Evolutionary conservation across 1,140 invertebrate genomes (phyloP).

Genomic region (Microplitis mediator): DNA sequence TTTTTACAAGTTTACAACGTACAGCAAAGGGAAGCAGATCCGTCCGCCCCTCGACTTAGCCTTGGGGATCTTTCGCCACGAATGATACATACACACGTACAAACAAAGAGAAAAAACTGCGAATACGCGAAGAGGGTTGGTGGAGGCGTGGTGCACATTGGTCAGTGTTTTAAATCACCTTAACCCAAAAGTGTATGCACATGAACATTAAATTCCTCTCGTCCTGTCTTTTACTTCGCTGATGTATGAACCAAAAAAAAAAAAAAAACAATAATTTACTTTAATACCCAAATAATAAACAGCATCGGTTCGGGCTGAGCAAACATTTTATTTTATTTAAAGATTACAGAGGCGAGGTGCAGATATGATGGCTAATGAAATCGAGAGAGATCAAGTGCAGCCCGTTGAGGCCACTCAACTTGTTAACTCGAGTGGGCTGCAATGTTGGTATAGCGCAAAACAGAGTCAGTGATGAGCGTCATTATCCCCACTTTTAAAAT

Average conservation of each 20-base stretch:
- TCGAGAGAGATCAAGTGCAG: neutral
- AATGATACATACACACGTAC: conserved; percentile 2
- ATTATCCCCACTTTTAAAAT: conserved; percentile 56
- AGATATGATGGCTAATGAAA: neutral
- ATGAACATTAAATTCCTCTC: no score
- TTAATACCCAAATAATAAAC: no score
- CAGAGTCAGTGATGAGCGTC: conserved; percentile 61
- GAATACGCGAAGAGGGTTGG: conserved; percentile 10
- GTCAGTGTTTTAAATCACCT: conserved; percentile 56
- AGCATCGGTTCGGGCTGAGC: no score
- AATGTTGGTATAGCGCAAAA: conserved; percentile 55
- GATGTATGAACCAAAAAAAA: no score
- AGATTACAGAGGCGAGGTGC: neutral
- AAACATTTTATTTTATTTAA: no score
- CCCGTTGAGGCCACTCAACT: neutral
- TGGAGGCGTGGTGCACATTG: conserved; percentile 37
- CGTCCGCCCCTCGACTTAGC: conserved; percentile 41
- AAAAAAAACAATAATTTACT: no score
- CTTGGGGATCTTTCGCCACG: conserved; percentile 35
- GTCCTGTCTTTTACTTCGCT: no score
- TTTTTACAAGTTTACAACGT: neutral
- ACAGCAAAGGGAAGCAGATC: conserved; percentile 29
- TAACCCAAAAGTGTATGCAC: conserved; percentile 27
- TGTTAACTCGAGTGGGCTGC: neutral
- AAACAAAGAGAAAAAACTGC: neutral